Evolutionary conservation across 2,797 vertebrate genomes (phyloP).

Genomic region (Bovichtus variegatus): DNA sequence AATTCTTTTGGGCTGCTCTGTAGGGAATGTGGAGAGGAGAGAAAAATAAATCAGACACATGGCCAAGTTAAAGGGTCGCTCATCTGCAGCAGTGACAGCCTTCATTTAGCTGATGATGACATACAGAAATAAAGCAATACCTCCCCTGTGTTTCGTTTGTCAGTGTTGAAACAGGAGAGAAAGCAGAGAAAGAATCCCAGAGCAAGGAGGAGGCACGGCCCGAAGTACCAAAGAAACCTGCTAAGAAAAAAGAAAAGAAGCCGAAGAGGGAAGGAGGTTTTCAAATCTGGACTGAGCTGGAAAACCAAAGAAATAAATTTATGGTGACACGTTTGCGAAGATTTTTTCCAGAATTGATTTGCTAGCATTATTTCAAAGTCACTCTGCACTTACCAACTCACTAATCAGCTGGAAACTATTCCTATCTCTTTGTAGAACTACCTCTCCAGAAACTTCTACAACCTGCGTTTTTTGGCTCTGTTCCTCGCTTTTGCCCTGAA

Average conservation of each 20-base stretch:
- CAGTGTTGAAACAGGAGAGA: constrained; percentile 92
- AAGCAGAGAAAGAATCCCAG: constrained; percentile 81
- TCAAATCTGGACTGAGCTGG: constrained; percentile 94
- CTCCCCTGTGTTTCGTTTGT: constrained; percentile 27
- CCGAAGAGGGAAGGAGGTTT: constrained; percentile 71
- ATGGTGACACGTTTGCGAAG: constrained; percentile 84
- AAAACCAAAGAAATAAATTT: constrained; percentile 93
- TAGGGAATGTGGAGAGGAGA: not conserved
- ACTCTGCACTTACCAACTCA: not conserved
- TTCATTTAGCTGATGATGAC: constrained; percentile 6
- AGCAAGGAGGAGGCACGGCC: constrained; percentile 56
- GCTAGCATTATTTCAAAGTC: not conserved
- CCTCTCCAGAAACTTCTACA: constrained; percentile 96
- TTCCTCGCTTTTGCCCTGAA: constrained; percentile 95
- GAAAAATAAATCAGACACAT: not conserved
- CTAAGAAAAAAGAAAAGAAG: constrained; percentile 82
- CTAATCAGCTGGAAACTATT: not conserved
- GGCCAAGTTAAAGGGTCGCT: not conserved
- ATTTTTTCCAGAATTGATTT: constrained; percentile 2
- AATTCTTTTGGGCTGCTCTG: not conserved
- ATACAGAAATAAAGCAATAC: constrained; percentile 10
- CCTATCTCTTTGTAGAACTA: constrained; percentile 87
- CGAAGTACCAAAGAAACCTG: constrained; percentile 69
- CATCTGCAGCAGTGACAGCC: not conserved
- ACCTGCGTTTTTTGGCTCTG: constrained; percentile 92